Evolutionary conservation across 2,888 invertebrate species (phyloP).

Genomic region (Hypolimnas misippus): DNA sequence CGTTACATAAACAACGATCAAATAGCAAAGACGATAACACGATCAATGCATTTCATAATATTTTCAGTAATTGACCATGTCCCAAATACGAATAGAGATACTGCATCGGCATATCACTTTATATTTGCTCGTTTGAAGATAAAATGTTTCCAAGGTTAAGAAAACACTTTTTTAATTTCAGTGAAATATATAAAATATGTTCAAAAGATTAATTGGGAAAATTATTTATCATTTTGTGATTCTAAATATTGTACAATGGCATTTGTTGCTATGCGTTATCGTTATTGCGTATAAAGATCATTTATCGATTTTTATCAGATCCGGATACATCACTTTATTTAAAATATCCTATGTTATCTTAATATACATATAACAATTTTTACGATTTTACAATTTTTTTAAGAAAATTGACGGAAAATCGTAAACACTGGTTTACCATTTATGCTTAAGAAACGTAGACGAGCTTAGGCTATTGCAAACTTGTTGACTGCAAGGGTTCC

Average conservation of each 20-base stretch:
- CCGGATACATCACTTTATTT: not conserved
- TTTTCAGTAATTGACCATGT: slow-evolving; percentile 61
- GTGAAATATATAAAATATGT: too few relatives aligned
- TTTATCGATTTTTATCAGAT: slow-evolving; percentile 9
- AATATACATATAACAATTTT: too few relatives aligned
- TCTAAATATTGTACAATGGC: not conserved
- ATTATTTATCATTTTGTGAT: too few relatives aligned
- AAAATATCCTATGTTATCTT: not conserved
- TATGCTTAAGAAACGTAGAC: not conserved
- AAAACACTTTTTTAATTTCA: slow-evolving; percentile 14
- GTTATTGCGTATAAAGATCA: slow-evolving; percentile 2
- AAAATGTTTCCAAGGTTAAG: slow-evolving; percentile 50
- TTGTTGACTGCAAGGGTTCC: slow-evolving; percentile 35
- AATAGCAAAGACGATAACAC: slow-evolving; percentile 28
- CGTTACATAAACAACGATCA: not conserved
- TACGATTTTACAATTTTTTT: too few relatives aligned
- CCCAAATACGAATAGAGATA: slow-evolving; percentile 52
- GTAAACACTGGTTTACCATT: not conserved
- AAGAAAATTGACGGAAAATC: too few relatives aligned
- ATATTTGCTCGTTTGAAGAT: slow-evolving; percentile 43
- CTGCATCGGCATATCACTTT: slow-evolving; percentile 39
- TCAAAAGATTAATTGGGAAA: too few relatives aligned
- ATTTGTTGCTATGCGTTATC: slow-evolving; percentile 7
- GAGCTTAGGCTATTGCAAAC: slow-evolving; percentile 27
- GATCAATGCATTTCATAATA: slow-evolving; percentile 36